A percentile compares a stretch with the other conserved stretches of the same genome.
phyloP scores from a whole-genome alignment of 2,888 invertebrate genomes.

The Meloe dianella region DNA sequence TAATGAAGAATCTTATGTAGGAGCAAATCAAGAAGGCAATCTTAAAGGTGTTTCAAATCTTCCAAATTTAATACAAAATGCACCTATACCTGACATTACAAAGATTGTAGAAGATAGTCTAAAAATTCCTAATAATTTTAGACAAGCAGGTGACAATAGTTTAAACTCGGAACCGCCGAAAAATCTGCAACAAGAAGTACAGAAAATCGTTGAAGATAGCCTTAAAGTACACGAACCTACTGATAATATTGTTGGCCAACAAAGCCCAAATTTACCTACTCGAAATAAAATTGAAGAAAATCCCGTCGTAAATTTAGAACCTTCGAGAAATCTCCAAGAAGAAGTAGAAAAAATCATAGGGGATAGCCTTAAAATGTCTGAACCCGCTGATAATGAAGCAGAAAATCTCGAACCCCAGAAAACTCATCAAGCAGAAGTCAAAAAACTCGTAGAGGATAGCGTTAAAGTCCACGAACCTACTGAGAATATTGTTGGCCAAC shows the following conservation, averaged over 20 bases:
- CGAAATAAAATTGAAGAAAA: not conserved
- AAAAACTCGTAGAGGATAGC: not conserved
- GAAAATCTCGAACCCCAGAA: not conserved
- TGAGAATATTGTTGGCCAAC: not conserved
- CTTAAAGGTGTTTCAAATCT: not conserved
- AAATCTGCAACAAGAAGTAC: not conserved
- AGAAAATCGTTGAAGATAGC: not conserved
- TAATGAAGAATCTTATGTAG: not conserved
- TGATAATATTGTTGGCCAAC: not conserved
- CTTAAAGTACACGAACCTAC: not conserved
- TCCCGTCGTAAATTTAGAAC: too few species aligned
- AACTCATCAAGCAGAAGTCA: not conserved
- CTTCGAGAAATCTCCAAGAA: not conserved
- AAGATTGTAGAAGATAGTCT: conserved; percentile 24
- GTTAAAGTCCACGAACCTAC: not conserved
- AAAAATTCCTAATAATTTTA: conserved; percentile 5
- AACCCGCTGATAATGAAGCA: not conserved
- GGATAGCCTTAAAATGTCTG: not conserved
- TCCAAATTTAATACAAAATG: not conserved
- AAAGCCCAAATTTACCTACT: not conserved
- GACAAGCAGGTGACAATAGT: not conserved
- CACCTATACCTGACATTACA: conserved; percentile 4
- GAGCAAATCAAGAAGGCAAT: not conserved
- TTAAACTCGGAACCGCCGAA: not conserved
- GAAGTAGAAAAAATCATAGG: not conserved